phyloP scores from a whole-genome alignment of 2,113 vertebrate species.

The Anarhynchus alexandrinus region DNA sequence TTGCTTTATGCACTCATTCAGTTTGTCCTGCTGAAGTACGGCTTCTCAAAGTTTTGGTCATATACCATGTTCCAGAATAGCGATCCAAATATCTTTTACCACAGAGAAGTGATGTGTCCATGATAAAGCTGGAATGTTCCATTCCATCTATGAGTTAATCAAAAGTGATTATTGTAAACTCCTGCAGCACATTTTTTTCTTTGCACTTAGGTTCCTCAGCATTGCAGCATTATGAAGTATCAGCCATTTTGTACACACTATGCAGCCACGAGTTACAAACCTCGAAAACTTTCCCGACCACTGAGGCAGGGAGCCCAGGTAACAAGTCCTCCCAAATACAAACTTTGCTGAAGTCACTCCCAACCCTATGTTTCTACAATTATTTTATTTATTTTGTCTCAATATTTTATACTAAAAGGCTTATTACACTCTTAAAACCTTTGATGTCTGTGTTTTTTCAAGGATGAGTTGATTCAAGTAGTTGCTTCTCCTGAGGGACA shows the following conservation, averaged over 20 bases:
- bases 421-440: neutral
- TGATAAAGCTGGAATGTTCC: neutral
- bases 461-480: slow-evolving; percentile 75
- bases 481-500: neutral
- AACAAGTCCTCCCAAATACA: neutral
- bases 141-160: neutral
- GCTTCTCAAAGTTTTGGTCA: neutral
- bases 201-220: slow-evolving; percentile 82
- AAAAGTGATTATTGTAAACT: neutral
- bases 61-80: neutral
- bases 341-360: neutral
- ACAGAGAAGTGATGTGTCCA: neutral
- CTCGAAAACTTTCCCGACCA: slow-evolving; percentile 61
- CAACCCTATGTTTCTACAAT: neutral
- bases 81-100: neutral
- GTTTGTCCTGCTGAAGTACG: neutral
- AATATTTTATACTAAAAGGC: neutral
- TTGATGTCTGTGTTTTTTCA: neutral
- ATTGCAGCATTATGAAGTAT: slow-evolving; percentile 81
- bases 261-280: slow-evolving; percentile 70
- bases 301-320: slow-evolving; percentile 83
- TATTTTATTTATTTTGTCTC: neutral
- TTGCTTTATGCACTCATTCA: neutral
- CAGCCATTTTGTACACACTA: slow-evolving; percentile 69
- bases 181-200: neutral